Base-by-base conservation (phyloP, 1,140 invertebrate species). In the Delia radicum region DNA sequence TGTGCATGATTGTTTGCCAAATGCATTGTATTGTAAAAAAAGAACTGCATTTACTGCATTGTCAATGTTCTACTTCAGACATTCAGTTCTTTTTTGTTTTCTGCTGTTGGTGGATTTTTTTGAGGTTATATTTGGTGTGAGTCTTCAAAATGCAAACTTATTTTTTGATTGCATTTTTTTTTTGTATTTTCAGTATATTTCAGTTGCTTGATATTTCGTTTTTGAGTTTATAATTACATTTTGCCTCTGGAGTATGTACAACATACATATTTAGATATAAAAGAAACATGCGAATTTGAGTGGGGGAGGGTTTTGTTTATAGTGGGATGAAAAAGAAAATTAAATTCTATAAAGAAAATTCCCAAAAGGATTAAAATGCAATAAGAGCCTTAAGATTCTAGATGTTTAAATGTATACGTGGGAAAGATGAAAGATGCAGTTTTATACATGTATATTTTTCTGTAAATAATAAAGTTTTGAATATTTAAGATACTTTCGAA, bases 61-160 rank as follows among this genome's bases (percentile, higher is more conserved):
- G 65, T 69, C 65, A 69, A 69, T 69, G 65, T 69, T 69, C 29
- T 69, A 69, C 65, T 69, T 69, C 65, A 69, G 65, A 69, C 65
- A 69, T 69, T 55, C 24, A 21, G 28, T 28, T 28, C 15, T 67
- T 18, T 4, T 55, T 55, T n/a, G 28, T 29, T 69, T 69, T 69
- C 24, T 69, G 33, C 18, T 18, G 29, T 69, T 55, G 48, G 48
- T 24, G 3, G 21, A 55, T 21, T 69, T 69, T 69, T 69, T 69
- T 69, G 28, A 31, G 29, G 65, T 33, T 69, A 33, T 33, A n/a
- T 33, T 21, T 55, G 1, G 1, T 69, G n/a, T 69, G 65, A 69
- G 65, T 69, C 65, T 31, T 69, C 65, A 69, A 69, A 69, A 69
- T 69, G 65, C 65, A 69, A 69, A 69, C 65, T 69, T 69, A 69